A percentile compares a stretch with the other conserved stretches of the same genome.
Evolutionary conservation across 2,797 vertebrate genomes (phyloP).

Genomic region (Falco peregrinus): DNA sequence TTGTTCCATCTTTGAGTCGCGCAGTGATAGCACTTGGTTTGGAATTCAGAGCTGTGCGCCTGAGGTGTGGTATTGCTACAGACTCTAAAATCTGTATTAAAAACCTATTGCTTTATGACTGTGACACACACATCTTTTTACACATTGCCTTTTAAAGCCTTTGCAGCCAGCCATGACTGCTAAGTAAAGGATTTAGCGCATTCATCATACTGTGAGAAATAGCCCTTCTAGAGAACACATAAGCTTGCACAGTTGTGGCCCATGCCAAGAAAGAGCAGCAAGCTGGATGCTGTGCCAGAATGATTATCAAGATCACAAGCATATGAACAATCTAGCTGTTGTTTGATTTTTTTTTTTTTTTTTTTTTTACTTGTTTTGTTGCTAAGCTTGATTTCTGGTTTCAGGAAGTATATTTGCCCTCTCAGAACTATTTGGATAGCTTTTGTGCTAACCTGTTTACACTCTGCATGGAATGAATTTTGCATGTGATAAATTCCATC

Average conservation of each 20-base stretch:
- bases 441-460: background rate
- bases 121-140: background rate
- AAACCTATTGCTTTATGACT: background rate
- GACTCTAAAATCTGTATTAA: background rate
- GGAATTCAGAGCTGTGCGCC: background rate
- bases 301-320: constrained; percentile 32
- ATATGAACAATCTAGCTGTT: background rate
- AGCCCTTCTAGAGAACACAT: background rate
- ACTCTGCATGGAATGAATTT: background rate
- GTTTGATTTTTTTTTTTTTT: background rate
- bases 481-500: background rate
- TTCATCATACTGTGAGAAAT: constrained; percentile 16
- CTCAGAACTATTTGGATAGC: background rate
- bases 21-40: background rate
- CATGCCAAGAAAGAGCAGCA: constrained; percentile 5
- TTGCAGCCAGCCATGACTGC: background rate
- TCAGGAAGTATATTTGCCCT: constrained; percentile 5
- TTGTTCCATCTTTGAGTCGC: background rate
- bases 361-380: background rate
- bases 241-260: background rate
- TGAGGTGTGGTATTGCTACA: background rate
- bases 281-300: background rate
- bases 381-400: background rate
- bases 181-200: background rate
- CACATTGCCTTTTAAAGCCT: background rate